Percentiles rank a stretch among this genome's conserved stretches.
Evolutionary conservation across 2,797 vertebrate genomes (phyloP).

Genomic region (Coccyzus lansbergi): DNA sequence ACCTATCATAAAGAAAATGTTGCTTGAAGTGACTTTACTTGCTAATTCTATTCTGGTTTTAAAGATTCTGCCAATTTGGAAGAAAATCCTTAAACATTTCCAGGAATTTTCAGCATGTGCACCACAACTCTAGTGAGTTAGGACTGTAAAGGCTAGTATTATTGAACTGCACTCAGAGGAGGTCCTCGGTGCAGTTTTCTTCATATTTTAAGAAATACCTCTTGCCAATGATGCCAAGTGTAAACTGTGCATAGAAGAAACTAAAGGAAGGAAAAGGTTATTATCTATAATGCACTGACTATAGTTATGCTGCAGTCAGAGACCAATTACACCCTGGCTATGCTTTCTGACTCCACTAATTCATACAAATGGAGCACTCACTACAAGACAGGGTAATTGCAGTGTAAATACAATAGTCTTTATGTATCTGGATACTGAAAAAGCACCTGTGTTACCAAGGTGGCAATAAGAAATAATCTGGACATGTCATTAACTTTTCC

Average conservation of each 20-base stretch:
- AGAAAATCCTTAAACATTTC: not conserved
- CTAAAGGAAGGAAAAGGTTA: slow-evolving; percentile 1
- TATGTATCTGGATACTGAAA: slow-evolving; percentile 3
- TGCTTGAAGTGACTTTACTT: not conserved
- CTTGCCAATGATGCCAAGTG: not conserved
- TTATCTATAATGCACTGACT: slow-evolving; percentile 14
- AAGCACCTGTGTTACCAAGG: not conserved
- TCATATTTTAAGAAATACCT: slow-evolving; percentile 7
- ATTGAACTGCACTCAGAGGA: not conserved
- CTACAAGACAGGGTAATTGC: slow-evolving; percentile 26
- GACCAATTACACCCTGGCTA: slow-evolving; percentile 25
- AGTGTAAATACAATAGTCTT: slow-evolving; percentile 50
- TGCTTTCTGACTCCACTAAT: not conserved
- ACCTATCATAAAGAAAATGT: not conserved
- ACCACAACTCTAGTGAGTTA: not conserved
- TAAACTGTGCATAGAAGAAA: not conserved
- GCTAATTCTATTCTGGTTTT: not conserved
- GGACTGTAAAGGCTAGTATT: not conserved
- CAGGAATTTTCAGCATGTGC: not conserved
- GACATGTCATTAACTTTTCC: slow-evolving; percentile 44
- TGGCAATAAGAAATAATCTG: slow-evolving; percentile 57
- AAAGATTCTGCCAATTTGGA: not conserved
- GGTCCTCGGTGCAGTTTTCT: not conserved
- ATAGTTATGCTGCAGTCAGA: not conserved
- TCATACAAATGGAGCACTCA: not conserved